Base-by-base conservation (phyloP, 1,140 invertebrate species). In the Sycophaga agraensis region DNA sequence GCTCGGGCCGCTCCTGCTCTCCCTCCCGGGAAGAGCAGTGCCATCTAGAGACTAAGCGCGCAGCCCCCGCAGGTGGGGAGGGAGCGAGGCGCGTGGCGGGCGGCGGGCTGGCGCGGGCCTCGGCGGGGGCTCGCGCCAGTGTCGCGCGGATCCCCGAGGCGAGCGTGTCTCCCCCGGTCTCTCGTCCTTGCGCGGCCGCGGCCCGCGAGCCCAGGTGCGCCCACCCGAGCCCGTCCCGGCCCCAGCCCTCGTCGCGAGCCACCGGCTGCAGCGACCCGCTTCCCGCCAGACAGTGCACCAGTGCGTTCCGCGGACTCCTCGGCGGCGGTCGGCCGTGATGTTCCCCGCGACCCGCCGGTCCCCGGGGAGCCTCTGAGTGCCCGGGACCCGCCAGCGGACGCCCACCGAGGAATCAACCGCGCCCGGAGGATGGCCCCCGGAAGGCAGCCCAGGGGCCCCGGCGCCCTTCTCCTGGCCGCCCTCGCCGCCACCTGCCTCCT, bases 71-170 rank as follows among this genome's bases (percentile, higher is more conserved):
- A 40, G 45, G 28, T 14, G n/a, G 21, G 12, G 17, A 42, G 28
- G 19, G 39, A n/a, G 60, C 7, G 55, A 50, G 24, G 21, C 37
- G 46, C 42, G n/a, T 51, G 24, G 35, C 6, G 21, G 35, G 19
- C 34, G 46, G 57, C 66, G 59, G 48, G 50, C n/a, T 57, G 58
- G 49, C 49, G 58, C 58, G 58, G 49, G 19, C 46, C 5, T 31
- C 43, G 43, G 28, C 11, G 57, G 57, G 48, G 40, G 45, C 21
- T 43, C 56, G 40, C 43, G 61, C 24, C 70, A 74, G 73, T 73
- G 62, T 72, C 64, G 70, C 63, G 72, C 74, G 68, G 60, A 63
- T 70, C 67, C 53, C 69, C 65, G 63, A 65, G 19, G 46, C 9
- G 61, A 55, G 42, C 59, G 49, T 60, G 54, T 66, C 55, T 37